Evolutionary conservation across 2,797 vertebrate species (phyloP).

Genomic region (Alca torda): DNA sequence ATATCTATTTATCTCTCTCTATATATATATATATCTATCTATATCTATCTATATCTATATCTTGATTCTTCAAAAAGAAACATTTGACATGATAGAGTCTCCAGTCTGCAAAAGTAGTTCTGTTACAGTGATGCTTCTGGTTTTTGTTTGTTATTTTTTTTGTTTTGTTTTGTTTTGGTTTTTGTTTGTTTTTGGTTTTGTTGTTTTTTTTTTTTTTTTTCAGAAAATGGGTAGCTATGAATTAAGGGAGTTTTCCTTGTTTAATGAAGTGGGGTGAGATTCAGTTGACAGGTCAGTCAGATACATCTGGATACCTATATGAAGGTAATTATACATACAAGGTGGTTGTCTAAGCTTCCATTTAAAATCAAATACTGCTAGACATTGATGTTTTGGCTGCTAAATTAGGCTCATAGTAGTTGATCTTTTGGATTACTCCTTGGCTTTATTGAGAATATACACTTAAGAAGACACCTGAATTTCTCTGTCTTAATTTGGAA

Average conservation of each 20-base stretch:
- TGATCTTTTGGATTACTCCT: neutral
- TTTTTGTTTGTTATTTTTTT: too few species aligned
- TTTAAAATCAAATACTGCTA: neutral
- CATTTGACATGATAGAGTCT: neutral
- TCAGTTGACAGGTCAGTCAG: neutral
- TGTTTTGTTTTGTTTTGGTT: too few species aligned
- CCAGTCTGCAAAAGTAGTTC: neutral
- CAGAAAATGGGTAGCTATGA: neutral
- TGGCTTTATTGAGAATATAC: neutral
- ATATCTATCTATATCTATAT: too few species aligned
- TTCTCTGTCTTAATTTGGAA: neutral
- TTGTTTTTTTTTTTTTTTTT: neutral
- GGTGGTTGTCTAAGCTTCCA: neutral
- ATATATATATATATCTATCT: too few species aligned
- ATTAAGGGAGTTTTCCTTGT: neutral
- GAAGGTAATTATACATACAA: neutral
- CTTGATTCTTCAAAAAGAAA: neutral
- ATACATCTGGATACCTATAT: neutral
- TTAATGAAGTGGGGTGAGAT: neutral
- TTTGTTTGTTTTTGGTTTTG: too few species aligned
- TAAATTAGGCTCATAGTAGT: neutral
- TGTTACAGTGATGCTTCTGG: neutral
- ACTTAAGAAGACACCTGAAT: neutral
- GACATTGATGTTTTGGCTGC: neutral
- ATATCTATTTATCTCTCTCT: too few species aligned